These are phyloP conservation scores for Drosophila murphyi DNA, from an alignment of 1,140 invertebrate species.

Conservation along the genomic window DNA sequence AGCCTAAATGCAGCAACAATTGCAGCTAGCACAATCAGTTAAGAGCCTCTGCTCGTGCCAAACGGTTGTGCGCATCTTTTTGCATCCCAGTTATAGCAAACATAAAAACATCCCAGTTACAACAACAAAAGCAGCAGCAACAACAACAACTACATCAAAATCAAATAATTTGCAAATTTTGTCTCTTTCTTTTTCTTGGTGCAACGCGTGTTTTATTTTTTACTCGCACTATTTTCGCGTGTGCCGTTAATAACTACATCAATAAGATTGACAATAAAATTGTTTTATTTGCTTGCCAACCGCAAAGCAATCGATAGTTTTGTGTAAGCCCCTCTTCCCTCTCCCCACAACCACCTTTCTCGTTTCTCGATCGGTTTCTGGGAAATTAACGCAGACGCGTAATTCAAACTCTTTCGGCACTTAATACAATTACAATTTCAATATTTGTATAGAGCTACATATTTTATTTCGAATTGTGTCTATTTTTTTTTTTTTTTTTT, in stretches of 20 bases:
- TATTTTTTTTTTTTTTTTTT: constrained; percentile 9
- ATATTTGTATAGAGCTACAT: constrained; percentile 23
- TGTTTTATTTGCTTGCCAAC: constrained; percentile 40
- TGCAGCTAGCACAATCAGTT: constrained; percentile 75
- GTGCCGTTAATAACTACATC: constrained; percentile 21
- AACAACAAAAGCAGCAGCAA: constrained; percentile 4
- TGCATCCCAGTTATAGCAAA: constrained; percentile 21
- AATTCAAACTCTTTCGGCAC: constrained; percentile 44
- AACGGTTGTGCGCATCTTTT: constrained; percentile 73
- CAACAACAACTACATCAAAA: constrained; percentile 6
- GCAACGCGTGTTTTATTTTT: constrained; percentile 15
- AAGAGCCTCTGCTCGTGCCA: constrained; percentile 78
- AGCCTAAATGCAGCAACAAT: constrained; percentile 78
- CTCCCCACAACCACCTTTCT: constrained; percentile 10
- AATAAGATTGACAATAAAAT: constrained; percentile 30
- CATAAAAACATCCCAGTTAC: constrained; percentile 13
- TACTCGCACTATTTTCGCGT: constrained; percentile 19
- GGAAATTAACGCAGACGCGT: constrained; percentile 31
- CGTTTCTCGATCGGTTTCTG: constrained; percentile 21
- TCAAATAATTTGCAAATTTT: constrained; percentile 8
- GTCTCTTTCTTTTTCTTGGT: constrained; percentile 7
- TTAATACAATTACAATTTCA: constrained; percentile 30
- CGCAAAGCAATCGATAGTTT: constrained; percentile 65
- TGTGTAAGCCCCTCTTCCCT: background rate
- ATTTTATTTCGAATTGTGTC: background rate